A percentile compares a stretch with the other conserved stretches of the same genome.
phyloP scores from a whole-genome alignment of 2,797 vertebrate genomes.

The Heterohyrax brucei region DNA sequence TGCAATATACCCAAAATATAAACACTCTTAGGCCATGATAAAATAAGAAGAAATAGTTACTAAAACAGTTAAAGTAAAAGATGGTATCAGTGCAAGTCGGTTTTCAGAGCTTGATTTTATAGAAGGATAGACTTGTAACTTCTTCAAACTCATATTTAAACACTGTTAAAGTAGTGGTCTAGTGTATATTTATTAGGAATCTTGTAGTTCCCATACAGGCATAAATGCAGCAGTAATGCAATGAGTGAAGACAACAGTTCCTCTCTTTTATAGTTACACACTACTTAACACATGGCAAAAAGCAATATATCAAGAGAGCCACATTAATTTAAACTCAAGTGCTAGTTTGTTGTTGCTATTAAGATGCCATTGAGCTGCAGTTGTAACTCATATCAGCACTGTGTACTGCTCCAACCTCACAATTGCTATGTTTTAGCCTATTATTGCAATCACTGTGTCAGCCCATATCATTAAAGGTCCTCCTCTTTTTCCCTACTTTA shows the following conservation, averaged over 20 bases:
- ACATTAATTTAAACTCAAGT: neutral
- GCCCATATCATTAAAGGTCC: too few relatives aligned
- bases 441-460: too few relatives aligned
- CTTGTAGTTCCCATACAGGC: neutral
- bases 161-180: neutral
- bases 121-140: neutral
- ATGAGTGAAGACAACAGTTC: neutral
- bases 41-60: neutral
- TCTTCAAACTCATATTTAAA: neutral
- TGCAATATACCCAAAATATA: conserved; percentile 19
- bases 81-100: neutral
- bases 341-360: neutral
- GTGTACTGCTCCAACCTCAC: too few relatives aligned
- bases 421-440: too few relatives aligned
- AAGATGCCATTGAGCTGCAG: too few relatives aligned
- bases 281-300: neutral
- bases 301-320: neutral
- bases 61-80: neutral
- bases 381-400: too few relatives aligned
- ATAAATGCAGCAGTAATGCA: neutral
- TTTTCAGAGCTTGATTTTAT: conserved; percentile 34
- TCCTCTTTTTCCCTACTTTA: too few relatives aligned
- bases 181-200: neutral
- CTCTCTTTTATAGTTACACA: neutral
- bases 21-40: neutral